Percentiles rank a stretch among this genome's conserved stretches.
Evolutionary conservation across 2,797 vertebrate genomes (phyloP).

Genomic region (Anguilla obscura): DNA sequence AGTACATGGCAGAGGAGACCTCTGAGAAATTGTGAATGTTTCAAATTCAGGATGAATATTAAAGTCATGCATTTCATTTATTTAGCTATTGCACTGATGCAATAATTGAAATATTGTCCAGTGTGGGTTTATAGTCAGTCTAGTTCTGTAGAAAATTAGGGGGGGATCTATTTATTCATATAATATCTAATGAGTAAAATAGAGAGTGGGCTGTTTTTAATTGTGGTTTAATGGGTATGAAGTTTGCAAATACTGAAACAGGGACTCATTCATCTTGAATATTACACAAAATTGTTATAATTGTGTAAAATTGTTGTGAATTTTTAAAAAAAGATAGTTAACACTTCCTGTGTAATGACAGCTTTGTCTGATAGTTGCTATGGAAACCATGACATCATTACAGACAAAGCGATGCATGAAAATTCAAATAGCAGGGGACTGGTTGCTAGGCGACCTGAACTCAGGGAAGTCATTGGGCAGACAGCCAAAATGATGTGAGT

Average conservation of each 20-base stretch:
- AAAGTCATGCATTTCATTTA: background rate
- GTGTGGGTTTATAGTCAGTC: background rate
- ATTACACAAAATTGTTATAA: background rate
- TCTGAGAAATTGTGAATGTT: background rate
- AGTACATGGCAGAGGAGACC: background rate
- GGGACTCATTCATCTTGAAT: background rate
- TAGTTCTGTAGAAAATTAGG: background rate
- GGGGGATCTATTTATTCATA: background rate
- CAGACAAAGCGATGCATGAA: conserved; percentile 84
- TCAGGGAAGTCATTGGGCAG: conserved; percentile 76
- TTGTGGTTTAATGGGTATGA: background rate
- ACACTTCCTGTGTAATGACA: conserved; percentile 70
- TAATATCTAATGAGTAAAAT: background rate
- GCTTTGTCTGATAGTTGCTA: conserved; percentile 80
- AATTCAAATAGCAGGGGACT: conserved; percentile 74
- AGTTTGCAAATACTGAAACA: background rate
- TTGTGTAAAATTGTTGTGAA: conserved; percentile 34
- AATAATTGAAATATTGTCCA: background rate
- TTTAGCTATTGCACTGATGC: background rate
- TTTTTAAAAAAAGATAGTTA: conserved; percentile 57
- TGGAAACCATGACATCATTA: conserved; percentile 80
- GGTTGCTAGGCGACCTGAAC: conserved; percentile 84
- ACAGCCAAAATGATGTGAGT: conserved; percentile 65
- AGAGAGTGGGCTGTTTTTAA: background rate
- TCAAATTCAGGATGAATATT: background rate